phyloP scores from a whole-genome alignment of 2,888 invertebrate species.

The Oligia latruncula region DNA sequence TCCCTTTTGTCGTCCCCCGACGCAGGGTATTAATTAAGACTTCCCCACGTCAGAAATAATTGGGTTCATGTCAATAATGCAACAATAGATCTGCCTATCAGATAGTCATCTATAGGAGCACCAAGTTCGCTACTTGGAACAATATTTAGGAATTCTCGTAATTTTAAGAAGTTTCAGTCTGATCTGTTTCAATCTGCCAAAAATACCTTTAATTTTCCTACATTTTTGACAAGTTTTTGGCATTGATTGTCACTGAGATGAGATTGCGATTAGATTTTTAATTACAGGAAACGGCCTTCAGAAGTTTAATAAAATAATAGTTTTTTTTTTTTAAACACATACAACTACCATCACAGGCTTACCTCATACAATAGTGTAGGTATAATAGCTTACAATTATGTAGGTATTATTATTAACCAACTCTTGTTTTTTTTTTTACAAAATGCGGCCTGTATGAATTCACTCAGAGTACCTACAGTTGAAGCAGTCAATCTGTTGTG shows the following conservation, averaged over 20 bases:
- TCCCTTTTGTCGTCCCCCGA: background rate
- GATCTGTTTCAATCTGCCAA: background rate
- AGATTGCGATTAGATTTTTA: too few relatives aligned
- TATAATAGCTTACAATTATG: too few relatives aligned
- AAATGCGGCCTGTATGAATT: too few relatives aligned
- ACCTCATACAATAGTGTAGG: too few relatives aligned
- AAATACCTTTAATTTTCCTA: background rate
- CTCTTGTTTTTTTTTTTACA: too few relatives aligned
- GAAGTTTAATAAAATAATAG: background rate
- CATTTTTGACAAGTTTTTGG: background rate
- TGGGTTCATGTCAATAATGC: background rate
- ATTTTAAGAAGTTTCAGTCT: background rate
- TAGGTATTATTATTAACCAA: too few relatives aligned
- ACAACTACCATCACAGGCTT: too few relatives aligned
- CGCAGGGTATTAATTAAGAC: background rate
- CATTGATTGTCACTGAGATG: background rate
- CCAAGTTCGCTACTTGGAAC: background rate
- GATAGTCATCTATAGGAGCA: background rate
- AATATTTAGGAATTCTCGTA: background rate
- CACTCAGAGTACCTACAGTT: too few relatives aligned
- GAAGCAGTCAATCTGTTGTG: too few relatives aligned
- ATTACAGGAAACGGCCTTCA: background rate
- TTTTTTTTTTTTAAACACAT: too few relatives aligned
- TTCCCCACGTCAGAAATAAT: conserved; percentile 7
- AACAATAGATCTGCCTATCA: background rate